phyloP scores from a whole-genome alignment of 2,113 vertebrate genomes.

The Motacilla alba region DNA sequence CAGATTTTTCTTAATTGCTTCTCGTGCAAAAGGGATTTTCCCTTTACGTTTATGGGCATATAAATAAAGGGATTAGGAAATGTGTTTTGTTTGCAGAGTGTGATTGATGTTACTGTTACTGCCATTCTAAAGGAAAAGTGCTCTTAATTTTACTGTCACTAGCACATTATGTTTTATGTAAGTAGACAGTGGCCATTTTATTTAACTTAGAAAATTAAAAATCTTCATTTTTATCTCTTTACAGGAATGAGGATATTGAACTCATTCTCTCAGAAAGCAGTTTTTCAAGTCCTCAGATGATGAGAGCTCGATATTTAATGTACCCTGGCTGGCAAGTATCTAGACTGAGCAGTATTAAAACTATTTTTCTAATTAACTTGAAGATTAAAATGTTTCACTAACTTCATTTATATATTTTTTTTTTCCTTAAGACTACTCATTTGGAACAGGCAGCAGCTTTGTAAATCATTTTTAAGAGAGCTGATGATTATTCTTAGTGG shows the following conservation, averaged over 20 bases:
- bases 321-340: slow-evolving; percentile 92
- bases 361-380: slow-evolving; percentile 38
- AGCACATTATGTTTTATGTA: neutral
- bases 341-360: slow-evolving; percentile 35
- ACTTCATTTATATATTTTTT: neutral
- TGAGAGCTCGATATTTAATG: slow-evolving; percentile 88
- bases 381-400: slow-evolving; percentile 11
- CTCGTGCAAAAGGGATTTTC: neutral
- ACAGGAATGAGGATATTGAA: slow-evolving; percentile 89
- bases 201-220: neutral
- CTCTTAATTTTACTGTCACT: neutral
- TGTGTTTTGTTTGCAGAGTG: neutral
- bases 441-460: slow-evolving; percentile 11
- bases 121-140: neutral
- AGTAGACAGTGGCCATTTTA: neutral
- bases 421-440: neutral
- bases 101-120: neutral
- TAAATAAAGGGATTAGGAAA: neutral
- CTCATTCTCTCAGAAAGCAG: slow-evolving; percentile 88
- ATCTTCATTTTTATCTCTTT: slow-evolving; percentile 40
- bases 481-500: slow-evolving; percentile 29
- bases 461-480: slow-evolving; percentile 45
- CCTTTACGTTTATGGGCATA: neutral
- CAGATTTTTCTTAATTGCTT: neutral
- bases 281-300: slow-evolving; percentile 87